Evolutionary conservation across 2,888 invertebrate genomes (phyloP), one percentile per base, ranked within the genome.

Genomic region (Octonoba sinensis): DNA sequence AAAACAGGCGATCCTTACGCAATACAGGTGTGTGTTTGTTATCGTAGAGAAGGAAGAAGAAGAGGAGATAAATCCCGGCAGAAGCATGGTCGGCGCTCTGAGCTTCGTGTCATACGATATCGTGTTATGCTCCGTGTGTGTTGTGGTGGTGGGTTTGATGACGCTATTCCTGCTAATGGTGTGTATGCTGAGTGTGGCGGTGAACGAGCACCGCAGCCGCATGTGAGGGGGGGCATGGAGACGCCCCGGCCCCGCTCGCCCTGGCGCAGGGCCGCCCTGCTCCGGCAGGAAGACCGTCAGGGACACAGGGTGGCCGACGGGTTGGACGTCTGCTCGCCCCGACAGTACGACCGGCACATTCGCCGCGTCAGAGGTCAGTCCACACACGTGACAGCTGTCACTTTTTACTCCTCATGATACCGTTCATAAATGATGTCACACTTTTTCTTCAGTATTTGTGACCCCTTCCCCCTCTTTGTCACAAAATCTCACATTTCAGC

Each of bases 331-430:
- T 82, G 76, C 49, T 82, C 82, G 18, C 64, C 73, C 4, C 22
- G 82, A 22, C 82, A 82, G 69, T 82, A 82, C 46, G 82, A 82
- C 67, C 65, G 71, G 71, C 82, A 76, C 47, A 82, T 82, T 54
- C 59, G 65, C 47, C 46, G 56, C 46, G 71, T 76, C 57, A 75
- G 66, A 82, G 82, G 82, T 82, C 72, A 72, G 79, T 79, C 2
- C 27, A 27, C 6, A 27, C 27, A 27, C 6, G 27, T 27, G 27
- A 27, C 27, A 27, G 27, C 27, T 27, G 27, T 27, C 27, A 27
- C 27, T n/a, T n/a, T n/a, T n/a, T n/a, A n/a, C n/a, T n/a, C n/a
- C n/a, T n/a, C n/a, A n/a, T n/a, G n/a, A n/a, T n/a, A n/a, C n/a
- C n/a, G n/a, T n/a, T n/a, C n/a, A n/a, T n/a, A n/a, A n/a, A n/a